phyloP scores from a whole-genome alignment of 2,888 invertebrate genomes.

The Creontiades dilutus region DNA sequence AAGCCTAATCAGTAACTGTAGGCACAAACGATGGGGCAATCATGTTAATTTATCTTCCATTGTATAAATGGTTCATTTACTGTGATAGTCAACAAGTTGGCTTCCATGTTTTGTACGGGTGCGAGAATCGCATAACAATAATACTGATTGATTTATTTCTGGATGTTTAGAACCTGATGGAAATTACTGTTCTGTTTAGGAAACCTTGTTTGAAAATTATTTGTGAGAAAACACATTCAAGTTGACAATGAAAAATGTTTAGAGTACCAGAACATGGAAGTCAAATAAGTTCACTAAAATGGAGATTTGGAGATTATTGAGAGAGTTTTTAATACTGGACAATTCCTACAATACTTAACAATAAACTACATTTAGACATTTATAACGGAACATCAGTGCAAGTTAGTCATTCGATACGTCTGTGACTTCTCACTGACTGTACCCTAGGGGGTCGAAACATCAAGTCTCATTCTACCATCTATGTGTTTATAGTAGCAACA shows the following conservation, averaged over 20 bases:
- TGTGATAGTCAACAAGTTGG: not conserved
- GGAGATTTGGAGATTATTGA: not conserved
- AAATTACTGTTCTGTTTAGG: no score
- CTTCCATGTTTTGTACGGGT: not conserved
- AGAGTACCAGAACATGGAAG: not conserved
- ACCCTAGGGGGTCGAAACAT: not conserved
- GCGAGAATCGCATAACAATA: no score
- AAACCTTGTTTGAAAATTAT: no score
- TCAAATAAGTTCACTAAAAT: not conserved
- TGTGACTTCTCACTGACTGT: not conserved
- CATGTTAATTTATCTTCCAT: slow-evolving; percentile 33
- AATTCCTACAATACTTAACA: not conserved
- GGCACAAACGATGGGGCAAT: slow-evolving; percentile 28
- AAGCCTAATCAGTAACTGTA: slow-evolving; percentile 2
- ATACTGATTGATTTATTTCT: no score
- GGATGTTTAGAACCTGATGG: no score
- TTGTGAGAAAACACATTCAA: no score
- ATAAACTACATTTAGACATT: not conserved
- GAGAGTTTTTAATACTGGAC: slow-evolving; percentile 6
- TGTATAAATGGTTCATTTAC: not conserved
- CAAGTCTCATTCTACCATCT: not conserved
- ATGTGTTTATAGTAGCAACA: no score
- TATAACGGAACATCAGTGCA: not conserved
- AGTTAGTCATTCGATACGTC: not conserved
- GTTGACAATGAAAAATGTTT: no score